Conservation (phyloP, 1,140 invertebrate species). For the Euwallacea similis region DNA sequence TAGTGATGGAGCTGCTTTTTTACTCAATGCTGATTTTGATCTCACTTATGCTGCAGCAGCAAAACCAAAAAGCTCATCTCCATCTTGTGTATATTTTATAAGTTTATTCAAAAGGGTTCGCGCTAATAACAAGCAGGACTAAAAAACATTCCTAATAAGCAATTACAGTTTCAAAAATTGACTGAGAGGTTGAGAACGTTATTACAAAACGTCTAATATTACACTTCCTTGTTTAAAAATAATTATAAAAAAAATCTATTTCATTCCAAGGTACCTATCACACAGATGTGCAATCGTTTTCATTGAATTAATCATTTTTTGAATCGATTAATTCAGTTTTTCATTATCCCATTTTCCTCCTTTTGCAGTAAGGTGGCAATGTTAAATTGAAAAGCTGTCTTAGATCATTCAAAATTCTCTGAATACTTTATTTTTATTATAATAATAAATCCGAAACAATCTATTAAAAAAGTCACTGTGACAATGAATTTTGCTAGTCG, state of each 20-base stretch:
- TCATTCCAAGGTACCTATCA: no score
- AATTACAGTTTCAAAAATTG: not conserved
- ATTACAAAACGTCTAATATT: not conserved
- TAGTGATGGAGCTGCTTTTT: no score
- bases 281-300: no score
- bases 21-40: no score
- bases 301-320: no score
- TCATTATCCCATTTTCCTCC: conserved; percentile 2
- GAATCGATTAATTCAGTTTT: conserved; percentile 8
- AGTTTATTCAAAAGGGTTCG: not conserved
- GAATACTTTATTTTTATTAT: not conserved
- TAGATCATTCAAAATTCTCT: not conserved
- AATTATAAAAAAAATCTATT: not conserved
- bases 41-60: no score
- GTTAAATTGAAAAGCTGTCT: conserved; percentile 12
- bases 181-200: conserved; percentile 7
- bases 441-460: no score
- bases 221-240: not conserved
- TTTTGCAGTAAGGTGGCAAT: conserved; percentile 26
- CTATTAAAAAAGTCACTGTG: conserved; percentile 6
- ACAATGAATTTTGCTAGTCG: conserved; percentile 18
- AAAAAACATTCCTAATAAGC: not conserved
- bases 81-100: not conserved
- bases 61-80: no score
- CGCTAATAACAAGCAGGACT: not conserved